Percentiles rank a stretch among this genome's conserved stretches.
Conservation (phyloP, 2,113 vertebrate species). For the Mystacornis crossleyi region DNA sequence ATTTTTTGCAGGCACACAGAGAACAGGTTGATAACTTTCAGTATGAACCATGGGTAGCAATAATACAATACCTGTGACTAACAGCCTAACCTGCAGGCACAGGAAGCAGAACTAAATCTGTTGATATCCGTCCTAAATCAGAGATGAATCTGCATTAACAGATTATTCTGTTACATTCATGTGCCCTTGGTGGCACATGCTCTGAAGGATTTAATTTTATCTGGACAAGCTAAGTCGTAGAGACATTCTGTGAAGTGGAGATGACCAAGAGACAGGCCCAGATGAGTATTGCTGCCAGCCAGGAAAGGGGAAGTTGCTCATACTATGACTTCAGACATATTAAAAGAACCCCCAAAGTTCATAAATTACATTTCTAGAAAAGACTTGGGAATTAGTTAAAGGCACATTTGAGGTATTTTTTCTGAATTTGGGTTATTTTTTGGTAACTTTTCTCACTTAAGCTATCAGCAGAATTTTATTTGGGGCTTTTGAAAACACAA, state of each 20-base stretch:
- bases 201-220: background rate
- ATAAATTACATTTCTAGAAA: background rate
- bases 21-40: background rate
- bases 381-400: background rate
- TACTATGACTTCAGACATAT: background rate
- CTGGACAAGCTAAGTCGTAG: background rate
- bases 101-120: background rate
- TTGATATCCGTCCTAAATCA: background rate
- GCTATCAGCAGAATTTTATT: background rate
- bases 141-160: background rate
- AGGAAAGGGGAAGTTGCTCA: background rate
- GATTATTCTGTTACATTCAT: background rate
- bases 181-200: background rate
- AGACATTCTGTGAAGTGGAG: background rate
- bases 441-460: background rate
- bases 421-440: background rate
- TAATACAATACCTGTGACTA: background rate
- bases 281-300: background rate
- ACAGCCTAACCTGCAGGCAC: background rate
- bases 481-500: background rate
- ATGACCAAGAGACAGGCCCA: background rate
- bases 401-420: background rate
- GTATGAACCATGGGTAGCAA: background rate
- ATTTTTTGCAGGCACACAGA: background rate
- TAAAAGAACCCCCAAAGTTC: accelerated